Evolutionary conservation across 2,797 vertebrate species (phyloP).

Genomic region (Hipposideros larvatus): DNA sequence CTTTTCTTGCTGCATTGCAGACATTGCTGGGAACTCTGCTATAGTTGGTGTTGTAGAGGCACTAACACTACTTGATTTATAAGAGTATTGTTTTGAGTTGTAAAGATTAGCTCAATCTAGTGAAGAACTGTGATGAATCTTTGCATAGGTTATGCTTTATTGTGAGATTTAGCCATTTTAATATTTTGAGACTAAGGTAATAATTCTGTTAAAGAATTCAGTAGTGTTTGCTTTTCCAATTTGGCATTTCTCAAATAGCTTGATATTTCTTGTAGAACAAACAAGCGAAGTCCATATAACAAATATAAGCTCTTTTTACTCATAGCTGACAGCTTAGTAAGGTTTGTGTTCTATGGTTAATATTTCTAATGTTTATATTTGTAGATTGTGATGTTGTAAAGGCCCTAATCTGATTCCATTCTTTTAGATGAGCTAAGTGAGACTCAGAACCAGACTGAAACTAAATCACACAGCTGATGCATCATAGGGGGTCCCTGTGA

Average conservation of each 20-base stretch:
- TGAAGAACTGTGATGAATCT: background rate
- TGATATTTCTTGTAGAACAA: constrained; percentile 57
- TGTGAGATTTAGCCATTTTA: background rate
- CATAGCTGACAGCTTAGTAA: background rate
- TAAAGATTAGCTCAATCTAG: background rate
- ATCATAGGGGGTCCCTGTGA: background rate
- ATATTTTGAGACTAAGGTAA: constrained; percentile 32
- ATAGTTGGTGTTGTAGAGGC: background rate
- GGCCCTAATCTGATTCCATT: constrained; percentile 15
- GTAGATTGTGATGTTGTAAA: constrained; percentile 8
- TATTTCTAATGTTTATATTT: constrained; percentile 51
- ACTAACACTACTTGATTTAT: background rate
- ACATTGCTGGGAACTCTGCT: background rate
- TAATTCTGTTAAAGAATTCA: constrained; percentile 55
- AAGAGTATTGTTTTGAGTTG: constrained; percentile 1
- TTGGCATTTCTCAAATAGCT: constrained; percentile 56
- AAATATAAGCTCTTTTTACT: constrained; percentile 42
- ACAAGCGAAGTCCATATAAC: constrained; percentile 8
- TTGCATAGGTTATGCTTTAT: constrained; percentile 7
- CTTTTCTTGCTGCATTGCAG: constrained; percentile 30
- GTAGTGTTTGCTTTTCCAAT: constrained; percentile 27
- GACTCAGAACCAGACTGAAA: constrained; percentile 11
- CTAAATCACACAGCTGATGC: constrained; percentile 32
- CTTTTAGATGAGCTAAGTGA: constrained; percentile 29
- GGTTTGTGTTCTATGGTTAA: constrained; percentile 17